Evolutionary conservation across 1,140 invertebrate species (phyloP).

Genomic region (Triops longicaudatus): DNA sequence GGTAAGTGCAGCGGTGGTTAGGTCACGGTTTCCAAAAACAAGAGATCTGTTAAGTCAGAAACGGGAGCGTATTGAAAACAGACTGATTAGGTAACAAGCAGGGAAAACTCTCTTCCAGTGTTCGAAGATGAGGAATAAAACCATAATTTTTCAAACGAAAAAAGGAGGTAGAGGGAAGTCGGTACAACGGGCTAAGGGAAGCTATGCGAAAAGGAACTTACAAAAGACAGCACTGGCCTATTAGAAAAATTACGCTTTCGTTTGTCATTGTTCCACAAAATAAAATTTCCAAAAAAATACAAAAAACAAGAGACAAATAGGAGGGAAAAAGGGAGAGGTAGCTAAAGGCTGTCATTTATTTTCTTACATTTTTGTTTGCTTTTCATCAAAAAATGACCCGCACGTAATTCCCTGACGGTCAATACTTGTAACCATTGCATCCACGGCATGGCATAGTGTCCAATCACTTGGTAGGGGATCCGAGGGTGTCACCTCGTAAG

Average conservation of each 20-base stretch:
- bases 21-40: neutral
- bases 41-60: neutral
- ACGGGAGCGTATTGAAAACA: neutral
- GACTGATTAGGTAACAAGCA: neutral
- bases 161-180: neutral
- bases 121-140: neutral
- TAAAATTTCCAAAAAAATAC: neutral
- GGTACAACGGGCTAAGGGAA: constrained; percentile 9
- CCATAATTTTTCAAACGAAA: constrained; percentile 5
- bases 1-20: neutral
- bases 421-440: constrained; percentile 15
- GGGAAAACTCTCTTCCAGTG: neutral
- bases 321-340: neutral
- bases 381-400: constrained; percentile 15
- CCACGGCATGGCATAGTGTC: neutral
- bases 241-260: neutral
- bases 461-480: constrained; percentile 5
- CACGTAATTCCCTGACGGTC: constrained; percentile 14
- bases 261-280: constrained; percentile 19
- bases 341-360: constrained; percentile 7
- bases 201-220: neutral
- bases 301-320: neutral
- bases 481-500: constrained; percentile 13
- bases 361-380: neutral
- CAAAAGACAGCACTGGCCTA: constrained; percentile 13